Evolutionary conservation across 2,113 vertebrate species (phyloP), one percentile per base, ranked within the genome.

Genomic region (Daphoenositta chrysoptera): DNA sequence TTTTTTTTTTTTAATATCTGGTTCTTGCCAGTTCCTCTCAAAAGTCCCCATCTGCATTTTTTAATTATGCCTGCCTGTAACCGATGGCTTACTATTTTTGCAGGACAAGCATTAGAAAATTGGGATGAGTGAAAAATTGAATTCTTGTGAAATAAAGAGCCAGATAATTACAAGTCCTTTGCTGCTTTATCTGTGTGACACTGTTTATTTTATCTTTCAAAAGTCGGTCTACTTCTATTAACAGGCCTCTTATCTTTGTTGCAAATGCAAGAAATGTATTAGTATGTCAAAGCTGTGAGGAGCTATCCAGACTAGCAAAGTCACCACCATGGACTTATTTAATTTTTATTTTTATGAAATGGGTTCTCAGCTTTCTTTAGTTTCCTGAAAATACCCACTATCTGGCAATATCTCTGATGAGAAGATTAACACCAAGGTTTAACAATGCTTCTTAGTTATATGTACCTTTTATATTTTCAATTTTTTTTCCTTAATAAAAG

Each of bases 21-120:
- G 33, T 94, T 95, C 75, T 48, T 86, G 39, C 31, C 56, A 48
- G 39, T 68, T 94, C 39, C 33, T 90, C 12, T 89, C 39, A 65
- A 69, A 92, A 94, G 31, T 63, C 10, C 6, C 39, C 27, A 64
- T 92, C 54, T 93, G 42, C 30, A 8, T 78, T 97, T 97, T 97
- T 76, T 15, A 97, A 77, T 91, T 86, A 71, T 44, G 57, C 40
- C 35, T 72, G 8, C 45, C 28, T 72, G 58, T 73, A 92, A 85
- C 47, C 11, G 12, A 30, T 45, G 51, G 48, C 61, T 96, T 94
- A 87, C 33, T 85, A 19, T 51, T 96, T 96, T 85, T 87, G 15
- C 68, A 89, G 89, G 68, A 83, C 69, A 96, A 94, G 26, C 44
- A 68, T 73, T 92, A 95, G 39, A 93, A 94, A 93, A 84, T 76